Evolutionary conservation across 2,888 invertebrate species (phyloP).

Genomic region (Epirrhoe tristata): DNA sequence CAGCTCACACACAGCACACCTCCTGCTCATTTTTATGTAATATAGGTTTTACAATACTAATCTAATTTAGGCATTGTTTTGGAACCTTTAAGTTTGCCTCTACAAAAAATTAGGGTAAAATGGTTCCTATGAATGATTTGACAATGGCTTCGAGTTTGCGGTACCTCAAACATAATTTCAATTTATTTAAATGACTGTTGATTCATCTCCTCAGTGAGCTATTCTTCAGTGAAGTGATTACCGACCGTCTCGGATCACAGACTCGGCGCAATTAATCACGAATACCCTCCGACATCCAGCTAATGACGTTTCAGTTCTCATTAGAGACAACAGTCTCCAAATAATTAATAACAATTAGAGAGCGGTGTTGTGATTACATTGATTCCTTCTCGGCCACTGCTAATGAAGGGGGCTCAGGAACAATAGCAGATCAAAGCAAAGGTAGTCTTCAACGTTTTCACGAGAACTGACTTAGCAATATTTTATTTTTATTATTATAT

Average conservation of each 20-base stretch:
- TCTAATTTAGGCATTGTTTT: too few relatives aligned
- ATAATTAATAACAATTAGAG: conserved; percentile 27
- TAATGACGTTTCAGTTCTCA: conserved; percentile 20
- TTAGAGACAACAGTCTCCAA: conserved; percentile 15
- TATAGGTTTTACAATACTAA: too few relatives aligned
- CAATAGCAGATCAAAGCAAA: neutral
- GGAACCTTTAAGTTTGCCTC: too few relatives aligned
- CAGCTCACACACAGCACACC: too few relatives aligned
- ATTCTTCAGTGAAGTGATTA: neutral
- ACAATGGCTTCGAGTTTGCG: neutral
- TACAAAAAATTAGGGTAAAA: too few relatives aligned
- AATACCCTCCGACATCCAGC: conserved; percentile 5
- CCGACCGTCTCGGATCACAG: conserved; percentile 5
- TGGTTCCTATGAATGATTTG: neutral
- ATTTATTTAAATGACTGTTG: neutral
- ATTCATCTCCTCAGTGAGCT: neutral
- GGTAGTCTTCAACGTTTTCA: too few relatives aligned
- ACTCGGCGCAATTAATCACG: conserved; percentile 3
- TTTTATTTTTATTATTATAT: too few relatives aligned
- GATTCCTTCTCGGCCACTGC: neutral
- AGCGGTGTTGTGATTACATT: conserved; percentile 10
- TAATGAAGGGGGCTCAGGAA: neutral
- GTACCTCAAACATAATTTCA: neutral
- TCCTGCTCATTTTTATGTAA: too few relatives aligned
- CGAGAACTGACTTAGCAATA: too few relatives aligned